These are phyloP conservation scores for Amphipyra tragopoginis DNA, from an alignment of 2,888 invertebrate genomes.

Conservation along the genomic window DNA sequence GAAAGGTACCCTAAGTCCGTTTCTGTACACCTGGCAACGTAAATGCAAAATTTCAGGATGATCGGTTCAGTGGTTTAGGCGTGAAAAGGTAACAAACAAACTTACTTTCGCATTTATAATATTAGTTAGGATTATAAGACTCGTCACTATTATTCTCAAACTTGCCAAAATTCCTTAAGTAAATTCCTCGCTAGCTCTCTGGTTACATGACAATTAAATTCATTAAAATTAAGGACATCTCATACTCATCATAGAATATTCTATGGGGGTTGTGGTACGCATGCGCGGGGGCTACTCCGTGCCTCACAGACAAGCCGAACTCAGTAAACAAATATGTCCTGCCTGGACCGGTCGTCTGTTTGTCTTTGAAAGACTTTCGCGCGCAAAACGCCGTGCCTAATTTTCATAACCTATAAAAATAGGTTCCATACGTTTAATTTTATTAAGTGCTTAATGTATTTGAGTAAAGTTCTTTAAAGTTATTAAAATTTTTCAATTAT, in stretches of 20 bases:
- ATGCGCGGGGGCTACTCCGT: conserved; percentile 60
- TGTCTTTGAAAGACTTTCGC: conserved; percentile 6
- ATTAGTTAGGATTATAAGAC: too few species aligned
- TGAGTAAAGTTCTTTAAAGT: background rate
- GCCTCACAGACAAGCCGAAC: conserved; percentile 23
- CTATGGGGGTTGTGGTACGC: conserved; percentile 62
- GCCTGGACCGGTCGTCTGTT: conserved; percentile 19
- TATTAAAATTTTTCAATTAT: too few species aligned
- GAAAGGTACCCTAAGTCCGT: too few species aligned
- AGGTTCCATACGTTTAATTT: background rate
- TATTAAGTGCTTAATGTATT: background rate
- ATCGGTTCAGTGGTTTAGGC: too few species aligned
- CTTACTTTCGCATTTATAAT: too few species aligned
- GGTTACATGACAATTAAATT: conserved; percentile 46
- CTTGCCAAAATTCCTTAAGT: too few species aligned
- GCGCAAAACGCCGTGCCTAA: conserved; percentile 3
- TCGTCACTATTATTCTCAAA: too few species aligned
- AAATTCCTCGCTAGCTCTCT: too few species aligned
- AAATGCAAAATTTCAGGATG: too few species aligned
- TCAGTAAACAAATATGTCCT: conserved; percentile 45
- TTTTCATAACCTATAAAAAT: background rate
- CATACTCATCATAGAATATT: conserved; percentile 67
- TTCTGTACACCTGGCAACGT: too few species aligned
- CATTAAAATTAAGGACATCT: conserved; percentile 64
- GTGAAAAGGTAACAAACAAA: too few species aligned